phyloP scores from a whole-genome alignment of 2,888 invertebrate genomes.

The Agrotis puta region DNA sequence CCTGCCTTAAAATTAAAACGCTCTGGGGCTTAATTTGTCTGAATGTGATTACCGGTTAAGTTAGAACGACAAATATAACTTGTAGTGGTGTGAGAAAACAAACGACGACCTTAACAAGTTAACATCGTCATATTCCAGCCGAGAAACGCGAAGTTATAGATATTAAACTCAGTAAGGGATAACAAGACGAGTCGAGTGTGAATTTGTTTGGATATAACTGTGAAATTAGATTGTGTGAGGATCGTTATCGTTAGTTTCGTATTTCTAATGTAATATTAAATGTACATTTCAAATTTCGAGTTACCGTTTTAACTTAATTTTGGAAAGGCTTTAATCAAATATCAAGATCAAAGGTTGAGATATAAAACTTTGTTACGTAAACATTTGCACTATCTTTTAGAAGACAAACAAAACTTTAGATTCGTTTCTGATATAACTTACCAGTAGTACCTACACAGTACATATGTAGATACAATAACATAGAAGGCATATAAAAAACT shows the following conservation, averaged over 20 bases:
- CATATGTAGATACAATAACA: too few relatives aligned
- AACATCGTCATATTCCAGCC: slow-evolving; percentile 63
- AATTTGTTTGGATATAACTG: slow-evolving; percentile 52
- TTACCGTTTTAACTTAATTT: slow-evolving; percentile 38
- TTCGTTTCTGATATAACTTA: slow-evolving; percentile 4
- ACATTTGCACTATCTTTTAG: slow-evolving; percentile 39
- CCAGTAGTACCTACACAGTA: too few relatives aligned
- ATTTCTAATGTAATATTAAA: slow-evolving; percentile 59
- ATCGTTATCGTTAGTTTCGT: slow-evolving; percentile 45
- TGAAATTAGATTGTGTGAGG: slow-evolving; percentile 45
- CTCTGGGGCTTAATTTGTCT: slow-evolving; percentile 76
- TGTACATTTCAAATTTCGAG: slow-evolving; percentile 25
- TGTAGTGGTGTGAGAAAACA: slow-evolving; percentile 67
- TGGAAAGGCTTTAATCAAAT: slow-evolving; percentile 40
- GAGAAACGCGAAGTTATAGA: slow-evolving; percentile 50
- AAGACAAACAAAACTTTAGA: slow-evolving; percentile 24
- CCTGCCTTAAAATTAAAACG: slow-evolving; percentile 73
- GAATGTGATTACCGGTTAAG: slow-evolving; percentile 77
- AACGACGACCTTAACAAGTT: slow-evolving; percentile 72
- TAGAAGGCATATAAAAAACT: background rate
- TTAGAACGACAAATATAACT: slow-evolving; percentile 76
- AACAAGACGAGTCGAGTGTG: slow-evolving; percentile 53
- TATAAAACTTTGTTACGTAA: slow-evolving; percentile 39
- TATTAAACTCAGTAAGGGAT: slow-evolving; percentile 55
- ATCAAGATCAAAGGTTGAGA: slow-evolving; percentile 43